phyloP scores from a whole-genome alignment of 2,113 vertebrate genomes.

The Lonchura striata region DNA sequence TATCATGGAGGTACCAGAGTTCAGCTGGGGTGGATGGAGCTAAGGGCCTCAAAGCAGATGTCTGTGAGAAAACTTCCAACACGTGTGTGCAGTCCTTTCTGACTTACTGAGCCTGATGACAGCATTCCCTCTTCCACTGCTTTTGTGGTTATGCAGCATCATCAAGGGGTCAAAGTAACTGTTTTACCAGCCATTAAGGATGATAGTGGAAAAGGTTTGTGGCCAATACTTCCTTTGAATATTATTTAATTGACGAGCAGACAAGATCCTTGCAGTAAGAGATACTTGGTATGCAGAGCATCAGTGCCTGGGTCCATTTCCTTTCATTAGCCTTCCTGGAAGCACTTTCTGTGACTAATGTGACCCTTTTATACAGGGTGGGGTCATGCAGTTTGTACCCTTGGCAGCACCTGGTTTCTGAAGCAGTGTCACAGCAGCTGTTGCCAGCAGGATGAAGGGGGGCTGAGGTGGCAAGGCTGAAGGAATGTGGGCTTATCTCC shows the following conservation, averaged over 20 bases:
- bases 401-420: background rate
- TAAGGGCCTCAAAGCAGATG: background rate
- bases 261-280: background rate
- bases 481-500: background rate
- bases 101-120: background rate
- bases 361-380: background rate
- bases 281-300: background rate
- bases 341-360: background rate
- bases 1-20: background rate
- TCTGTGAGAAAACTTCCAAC: background rate
- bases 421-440: background rate
- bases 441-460: background rate
- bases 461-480: background rate
- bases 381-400: background rate
- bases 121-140: background rate
- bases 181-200: background rate
- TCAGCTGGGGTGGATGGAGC: background rate
- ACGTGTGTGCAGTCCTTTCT: accelerated
- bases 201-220: background rate
- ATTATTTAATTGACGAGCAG: background rate
- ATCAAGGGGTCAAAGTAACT: background rate
- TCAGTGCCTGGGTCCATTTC: background rate
- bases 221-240: background rate
- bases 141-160: background rate
- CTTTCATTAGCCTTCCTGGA: conserved; percentile 36